Base-by-base conservation (phyloP, 1,140 invertebrate species). In the Drosophila gunungcola region DNA sequence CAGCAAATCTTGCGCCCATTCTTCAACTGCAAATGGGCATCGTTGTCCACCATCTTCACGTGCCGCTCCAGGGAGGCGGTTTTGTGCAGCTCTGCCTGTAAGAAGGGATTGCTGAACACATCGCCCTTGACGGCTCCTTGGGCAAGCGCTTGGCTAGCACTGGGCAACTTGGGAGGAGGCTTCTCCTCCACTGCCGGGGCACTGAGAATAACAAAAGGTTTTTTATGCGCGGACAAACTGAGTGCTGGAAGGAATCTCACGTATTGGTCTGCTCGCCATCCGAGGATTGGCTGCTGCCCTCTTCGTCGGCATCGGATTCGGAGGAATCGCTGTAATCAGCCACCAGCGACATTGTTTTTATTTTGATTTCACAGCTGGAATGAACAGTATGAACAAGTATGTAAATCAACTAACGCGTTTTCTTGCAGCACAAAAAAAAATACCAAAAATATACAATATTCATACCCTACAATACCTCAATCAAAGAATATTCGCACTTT, bases 1-100 rank as follows among this genome's bases (percentile, higher is more conserved):
- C 97, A 98, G 91, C 98, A 99, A 39, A 98, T 96, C 92, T 97
- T 97, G 80, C 96, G 96, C 0, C 97, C 97, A 92, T 98, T 96
- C 54, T 97, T 97, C 92, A 95, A 94, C 83, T 95, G 94, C 1
- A 94, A 94, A 84, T 96, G 95, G 54, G 96, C 94, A 93, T 95
- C 93, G 93, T 95, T 92, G 94, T 96, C 93, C 70, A 95, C 96
- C 97, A 98, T 97, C 94, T 98, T 98, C 0, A 98, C 98, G 92
- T 98, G 98, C 83, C 97, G 98, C 88, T 98, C 97, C 10, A 98
- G 93, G 53, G 97, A 96, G 3, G 96, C 96, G 60, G 96, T 95
- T 91, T 98, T 97, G 4, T 96, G 96, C 83, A 95, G 94, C 91
- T 98, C 97, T n/a, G 96, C 97, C 91, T 96, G 95, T n/a, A 95